Percentiles rank a stretch among this genome's conserved stretches.
These are phyloP conservation scores for Nasonia longicornis DNA, from an alignment of 1,140 invertebrate genomes.

Conservation along the genomic window DNA sequence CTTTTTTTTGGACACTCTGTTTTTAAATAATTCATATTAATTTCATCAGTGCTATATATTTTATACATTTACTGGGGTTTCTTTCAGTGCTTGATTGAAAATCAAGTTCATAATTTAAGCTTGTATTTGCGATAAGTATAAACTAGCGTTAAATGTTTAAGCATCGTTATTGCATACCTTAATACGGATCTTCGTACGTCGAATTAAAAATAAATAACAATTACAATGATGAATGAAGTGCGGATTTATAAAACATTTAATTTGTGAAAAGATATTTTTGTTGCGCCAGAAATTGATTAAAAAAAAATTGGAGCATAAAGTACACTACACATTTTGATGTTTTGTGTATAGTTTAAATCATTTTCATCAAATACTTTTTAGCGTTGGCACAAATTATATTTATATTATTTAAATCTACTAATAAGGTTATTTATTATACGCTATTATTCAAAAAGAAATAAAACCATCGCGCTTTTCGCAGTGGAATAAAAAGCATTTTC, in stretches of 20 bases:
- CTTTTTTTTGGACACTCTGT: neutral
- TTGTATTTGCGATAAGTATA: neutral
- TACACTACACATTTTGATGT: neutral
- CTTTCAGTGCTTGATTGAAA: neutral
- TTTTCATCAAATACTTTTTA: neutral
- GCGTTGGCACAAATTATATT: neutral
- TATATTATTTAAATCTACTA: too few relatives aligned
- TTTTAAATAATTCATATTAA: neutral
- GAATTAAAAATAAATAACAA: neutral
- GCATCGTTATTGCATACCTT: neutral
- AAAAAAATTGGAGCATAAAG: neutral
- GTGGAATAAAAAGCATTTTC: too few relatives aligned
- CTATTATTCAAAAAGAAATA: too few relatives aligned
- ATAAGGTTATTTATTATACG: too few relatives aligned
- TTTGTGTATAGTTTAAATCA: too few relatives aligned
- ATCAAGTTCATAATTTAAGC: neutral
- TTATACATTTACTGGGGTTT: neutral
- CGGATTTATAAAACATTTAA: too few relatives aligned
- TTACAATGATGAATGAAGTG: too few relatives aligned
- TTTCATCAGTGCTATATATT: neutral
- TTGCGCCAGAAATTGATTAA: neutral
- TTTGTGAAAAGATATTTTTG: neutral
- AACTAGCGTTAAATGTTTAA: neutral
- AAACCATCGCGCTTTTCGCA: too few relatives aligned
- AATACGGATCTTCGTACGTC: conserved; percentile 34